phyloP scores from a whole-genome alignment of 2,888 invertebrate species.

The Pycnomerus fuliginosus region DNA sequence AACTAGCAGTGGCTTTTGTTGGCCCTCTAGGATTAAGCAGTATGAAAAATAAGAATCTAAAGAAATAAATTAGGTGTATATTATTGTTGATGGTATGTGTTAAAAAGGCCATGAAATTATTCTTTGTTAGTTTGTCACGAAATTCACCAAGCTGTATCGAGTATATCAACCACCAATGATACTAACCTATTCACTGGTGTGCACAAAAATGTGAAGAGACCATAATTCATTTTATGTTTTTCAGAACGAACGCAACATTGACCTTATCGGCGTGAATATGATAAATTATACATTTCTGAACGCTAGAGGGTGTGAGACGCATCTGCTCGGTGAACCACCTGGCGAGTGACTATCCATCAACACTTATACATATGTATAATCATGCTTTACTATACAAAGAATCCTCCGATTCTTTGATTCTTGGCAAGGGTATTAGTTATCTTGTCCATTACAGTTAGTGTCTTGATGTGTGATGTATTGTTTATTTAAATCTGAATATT shows the following conservation, averaged over 20 bases:
- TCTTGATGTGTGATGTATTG: conserved; percentile 27
- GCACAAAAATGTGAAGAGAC: background rate
- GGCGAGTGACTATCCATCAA: conserved; percentile 44
- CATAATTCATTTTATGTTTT: background rate
- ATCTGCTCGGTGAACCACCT: conserved; percentile 38
- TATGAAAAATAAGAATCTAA: too few species aligned
- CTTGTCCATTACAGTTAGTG: conserved; percentile 23
- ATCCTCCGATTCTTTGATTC: conserved; percentile 23
- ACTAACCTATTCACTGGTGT: too few species aligned
- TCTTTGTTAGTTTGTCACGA: too few species aligned
- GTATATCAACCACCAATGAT: too few species aligned
- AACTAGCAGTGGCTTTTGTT: too few species aligned
- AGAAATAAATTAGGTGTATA: too few species aligned
- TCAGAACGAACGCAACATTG: conserved; percentile 22
- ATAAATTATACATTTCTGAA: too few species aligned
- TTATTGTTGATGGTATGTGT: too few species aligned
- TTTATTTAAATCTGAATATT: conserved; percentile 24
- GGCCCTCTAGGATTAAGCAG: too few species aligned
- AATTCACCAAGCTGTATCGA: too few species aligned
- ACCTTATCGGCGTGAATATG: too few species aligned
- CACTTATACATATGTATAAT: conserved; percentile 37
- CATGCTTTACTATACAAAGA: conserved; percentile 31
- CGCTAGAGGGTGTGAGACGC: conserved; percentile 43
- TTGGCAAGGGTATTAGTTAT: conserved; percentile 25
- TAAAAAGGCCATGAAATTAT: too few species aligned